Conservation (phyloP, 2,797 vertebrate genomes). For the Ctenopoma multispine region DNA sequence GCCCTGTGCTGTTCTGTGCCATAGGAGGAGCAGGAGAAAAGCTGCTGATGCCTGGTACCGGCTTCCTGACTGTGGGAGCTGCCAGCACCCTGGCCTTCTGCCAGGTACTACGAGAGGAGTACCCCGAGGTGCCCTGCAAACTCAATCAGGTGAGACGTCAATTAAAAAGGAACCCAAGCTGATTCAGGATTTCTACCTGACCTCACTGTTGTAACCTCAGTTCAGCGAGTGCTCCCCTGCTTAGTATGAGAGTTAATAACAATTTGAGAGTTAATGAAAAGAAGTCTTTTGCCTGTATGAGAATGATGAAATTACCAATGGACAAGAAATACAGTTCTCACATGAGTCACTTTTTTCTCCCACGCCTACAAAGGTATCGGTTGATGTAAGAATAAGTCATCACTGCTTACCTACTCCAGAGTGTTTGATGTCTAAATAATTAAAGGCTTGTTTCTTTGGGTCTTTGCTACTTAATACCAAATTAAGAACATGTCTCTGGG, state of each 20-base stretch:
- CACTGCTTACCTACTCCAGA: background rate
- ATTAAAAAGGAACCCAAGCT: background rate
- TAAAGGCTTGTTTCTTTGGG: background rate
- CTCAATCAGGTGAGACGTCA: slow-evolving; percentile 81
- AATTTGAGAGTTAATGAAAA: no score
- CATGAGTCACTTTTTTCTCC: background rate
- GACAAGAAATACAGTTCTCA: background rate
- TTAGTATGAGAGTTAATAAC: background rate
- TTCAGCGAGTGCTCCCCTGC: background rate
- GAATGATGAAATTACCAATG: no score
- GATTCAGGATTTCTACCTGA: background rate
- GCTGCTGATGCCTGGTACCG: slow-evolving; percentile 88
- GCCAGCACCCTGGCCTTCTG: slow-evolving; percentile 87
- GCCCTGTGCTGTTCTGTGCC: background rate
- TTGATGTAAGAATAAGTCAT: no score
- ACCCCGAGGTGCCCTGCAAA: slow-evolving; percentile 85
- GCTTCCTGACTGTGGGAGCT: slow-evolving; percentile 88
- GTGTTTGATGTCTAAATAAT: background rate
- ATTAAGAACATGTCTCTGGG: background rate
- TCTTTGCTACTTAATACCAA: no score
- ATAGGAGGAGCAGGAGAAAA: slow-evolving; percentile 88
- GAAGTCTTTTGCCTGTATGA: background rate
- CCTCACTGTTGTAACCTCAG: background rate
- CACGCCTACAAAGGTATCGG: no score
- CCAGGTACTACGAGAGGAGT: slow-evolving; percentile 86